Percentiles rank a stretch among this genome's conserved stretches.
Conservation (phyloP, 1,140 invertebrate genomes). For the Uloborus diversus region DNA sequence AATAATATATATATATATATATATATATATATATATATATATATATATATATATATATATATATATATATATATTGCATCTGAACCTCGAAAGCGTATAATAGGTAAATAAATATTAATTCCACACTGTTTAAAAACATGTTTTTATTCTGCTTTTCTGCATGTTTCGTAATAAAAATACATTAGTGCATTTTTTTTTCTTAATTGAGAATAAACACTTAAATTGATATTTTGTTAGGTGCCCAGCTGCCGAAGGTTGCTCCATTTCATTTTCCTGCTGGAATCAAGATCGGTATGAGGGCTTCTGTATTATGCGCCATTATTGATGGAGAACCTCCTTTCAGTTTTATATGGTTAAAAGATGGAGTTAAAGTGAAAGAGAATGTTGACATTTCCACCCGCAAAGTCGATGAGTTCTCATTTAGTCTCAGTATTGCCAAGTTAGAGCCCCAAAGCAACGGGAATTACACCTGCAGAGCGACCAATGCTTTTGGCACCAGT, state of each 20-base stretch:
- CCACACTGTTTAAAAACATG: too few species aligned
- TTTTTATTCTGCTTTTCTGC: too few species aligned
- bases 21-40: too few species aligned
- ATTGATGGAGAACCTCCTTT: constrained; percentile 6
- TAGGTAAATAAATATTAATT: too few species aligned
- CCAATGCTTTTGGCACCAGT: constrained; percentile 38
- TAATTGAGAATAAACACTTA: too few species aligned
- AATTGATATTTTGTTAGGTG: not conserved
- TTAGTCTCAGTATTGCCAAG: constrained; percentile 16
- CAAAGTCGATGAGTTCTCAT: constrained; percentile 62
- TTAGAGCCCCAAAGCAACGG: constrained; percentile 52
- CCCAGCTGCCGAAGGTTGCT: constrained; percentile 22
- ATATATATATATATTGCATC: too few species aligned
- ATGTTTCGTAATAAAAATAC: too few species aligned
- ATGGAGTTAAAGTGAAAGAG: not conserved
- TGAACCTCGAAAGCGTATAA: too few species aligned
- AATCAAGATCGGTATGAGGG: constrained; percentile 74
- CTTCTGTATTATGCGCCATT: constrained; percentile 67
- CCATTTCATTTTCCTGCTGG: constrained; percentile 62
- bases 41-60: too few species aligned
- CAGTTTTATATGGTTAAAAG: not conserved
- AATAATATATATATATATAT: too few species aligned
- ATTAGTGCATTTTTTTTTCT: too few species aligned
- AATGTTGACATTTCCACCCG: too few species aligned
- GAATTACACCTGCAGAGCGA: constrained; percentile 56